Conservation (phyloP, 2,888 invertebrate species). For the Drosophila merina region DNA sequence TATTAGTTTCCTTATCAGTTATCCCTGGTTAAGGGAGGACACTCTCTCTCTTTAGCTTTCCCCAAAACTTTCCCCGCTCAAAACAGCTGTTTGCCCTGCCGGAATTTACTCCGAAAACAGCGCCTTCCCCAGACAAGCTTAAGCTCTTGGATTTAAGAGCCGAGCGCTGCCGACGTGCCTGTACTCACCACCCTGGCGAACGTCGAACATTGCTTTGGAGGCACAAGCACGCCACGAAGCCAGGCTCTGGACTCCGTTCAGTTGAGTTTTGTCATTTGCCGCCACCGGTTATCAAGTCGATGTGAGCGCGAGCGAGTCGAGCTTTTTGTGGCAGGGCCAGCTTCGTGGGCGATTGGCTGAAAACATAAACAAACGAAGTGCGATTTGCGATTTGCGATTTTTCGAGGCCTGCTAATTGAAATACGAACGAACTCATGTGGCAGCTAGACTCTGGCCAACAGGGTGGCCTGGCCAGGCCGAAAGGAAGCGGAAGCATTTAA, state of each 20-base stretch:
- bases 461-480: slow-evolving; percentile 20
- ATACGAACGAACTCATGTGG: slow-evolving; percentile 23
- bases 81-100: slow-evolving; percentile 65
- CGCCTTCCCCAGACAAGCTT: slow-evolving; percentile 18
- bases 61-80: slow-evolving; percentile 4
- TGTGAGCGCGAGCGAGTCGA: slow-evolving; percentile 47
- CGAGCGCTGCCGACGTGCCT: slow-evolving; percentile 21
- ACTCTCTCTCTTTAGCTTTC: not conserved
- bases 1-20: not conserved
- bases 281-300: slow-evolving; percentile 67
- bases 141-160: not conserved
- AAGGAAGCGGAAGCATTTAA: slow-evolving; percentile 13
- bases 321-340: slow-evolving; percentile 28
- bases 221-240: slow-evolving; percentile 35
- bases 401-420: slow-evolving; percentile 10
- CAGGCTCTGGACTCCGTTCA: slow-evolving; percentile 55
- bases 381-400: slow-evolving; percentile 12
- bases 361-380: slow-evolving; percentile 45
- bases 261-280: slow-evolving; percentile 82
- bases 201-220: slow-evolving; percentile 37
- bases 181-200: slow-evolving; percentile 35
- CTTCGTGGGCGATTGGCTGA: slow-evolving; percentile 35
- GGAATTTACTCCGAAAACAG: slow-evolving; percentile 71
- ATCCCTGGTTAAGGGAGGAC: not conserved
- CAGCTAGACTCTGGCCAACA: slow-evolving; percentile 36